A percentile compares a stretch with the other conserved stretches of the same genome.
These are phyloP conservation scores for Hipposideros larvatus DNA, from an alignment of 2,797 vertebrate species.

Conservation along the genomic window DNA sequence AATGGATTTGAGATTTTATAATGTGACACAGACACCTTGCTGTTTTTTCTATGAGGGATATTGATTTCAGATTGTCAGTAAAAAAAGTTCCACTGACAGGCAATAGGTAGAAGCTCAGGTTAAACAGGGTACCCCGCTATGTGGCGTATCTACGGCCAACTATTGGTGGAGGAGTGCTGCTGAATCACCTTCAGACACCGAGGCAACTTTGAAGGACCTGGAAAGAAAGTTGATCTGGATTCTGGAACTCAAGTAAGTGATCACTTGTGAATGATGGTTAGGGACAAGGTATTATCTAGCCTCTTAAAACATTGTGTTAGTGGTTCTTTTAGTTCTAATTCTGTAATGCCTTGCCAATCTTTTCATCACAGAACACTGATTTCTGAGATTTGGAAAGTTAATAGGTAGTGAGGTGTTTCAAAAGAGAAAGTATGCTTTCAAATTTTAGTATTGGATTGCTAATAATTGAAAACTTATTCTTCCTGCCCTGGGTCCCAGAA, in stretches of 20 bases:
- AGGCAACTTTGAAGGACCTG: neutral
- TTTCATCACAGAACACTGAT: neutral
- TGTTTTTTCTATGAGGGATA: neutral
- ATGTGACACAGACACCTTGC: neutral
- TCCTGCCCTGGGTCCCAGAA: neutral
- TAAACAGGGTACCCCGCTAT: neutral
- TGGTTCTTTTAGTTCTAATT: neutral
- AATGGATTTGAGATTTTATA: neutral
- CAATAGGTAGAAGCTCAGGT: neutral
- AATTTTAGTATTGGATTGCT: neutral
- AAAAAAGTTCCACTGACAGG: neutral
- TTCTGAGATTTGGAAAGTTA: neutral
- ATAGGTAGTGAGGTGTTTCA: neutral
- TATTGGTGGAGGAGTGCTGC: neutral
- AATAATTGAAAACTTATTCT: neutral
- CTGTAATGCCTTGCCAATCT: neutral
- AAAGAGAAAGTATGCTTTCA: neutral
- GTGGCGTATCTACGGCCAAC: neutral
- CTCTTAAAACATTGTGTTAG: neutral
- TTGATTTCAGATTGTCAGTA: neutral
- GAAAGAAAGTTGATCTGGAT: constrained; percentile 13
- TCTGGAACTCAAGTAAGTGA: constrained; percentile 59
- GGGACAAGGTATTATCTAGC: neutral
- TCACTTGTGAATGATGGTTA: neutral
- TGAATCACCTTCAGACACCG: neutral